Base-by-base conservation (phyloP, 2,797 vertebrate species). In the Moxostoma hubbsi region DNA sequence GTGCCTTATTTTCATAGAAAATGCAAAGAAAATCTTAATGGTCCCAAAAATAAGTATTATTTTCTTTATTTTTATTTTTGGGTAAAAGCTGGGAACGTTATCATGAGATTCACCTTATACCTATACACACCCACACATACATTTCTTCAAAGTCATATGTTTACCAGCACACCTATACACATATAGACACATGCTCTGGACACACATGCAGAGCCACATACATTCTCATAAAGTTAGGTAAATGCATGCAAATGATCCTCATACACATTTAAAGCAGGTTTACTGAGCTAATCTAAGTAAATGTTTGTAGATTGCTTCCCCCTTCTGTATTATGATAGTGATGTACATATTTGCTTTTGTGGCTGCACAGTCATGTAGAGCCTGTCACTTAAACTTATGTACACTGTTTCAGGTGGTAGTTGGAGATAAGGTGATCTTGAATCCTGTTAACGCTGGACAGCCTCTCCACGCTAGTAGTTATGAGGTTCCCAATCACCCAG, bases 401-500 rank as follows among this genome's bases (percentile, higher is more conserved):
- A 57, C 62, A 0, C 50, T 15, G n/a, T 81, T 83, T 71, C 86
- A 99, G 98, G 96, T 99, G 88, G 97, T 99, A 0, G 98, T 99
- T 45, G 97, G 97, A 86, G 97, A 99, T 84, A 99, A 99, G 90
- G 98, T 99, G 50, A 96, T 98, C 81, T 87, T 99, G 89, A 98
- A 99, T 86, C 97, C 98, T 0, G 96, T 98, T 83, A 99, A 99
- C 0, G 98, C 98, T 0, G 97, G 97, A 74, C 98, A 99, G 89
- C 98, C 97, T 0, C 94, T 99, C 13, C 98, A 99, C 0, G 98
- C 96, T 74, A 98, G 97, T 79, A 97, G 89, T 89, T 98, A 98
- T 0, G 97, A 98, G 80, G 95, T 99, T 11, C 91, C 88, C 0
- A 97, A 99, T 88, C 98, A 99, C 0, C 92, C 89, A 0, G 97